Conservation (phyloP, 53 echinoderm and acorn worm genomes). For the Echinarachnius parma region DNA sequence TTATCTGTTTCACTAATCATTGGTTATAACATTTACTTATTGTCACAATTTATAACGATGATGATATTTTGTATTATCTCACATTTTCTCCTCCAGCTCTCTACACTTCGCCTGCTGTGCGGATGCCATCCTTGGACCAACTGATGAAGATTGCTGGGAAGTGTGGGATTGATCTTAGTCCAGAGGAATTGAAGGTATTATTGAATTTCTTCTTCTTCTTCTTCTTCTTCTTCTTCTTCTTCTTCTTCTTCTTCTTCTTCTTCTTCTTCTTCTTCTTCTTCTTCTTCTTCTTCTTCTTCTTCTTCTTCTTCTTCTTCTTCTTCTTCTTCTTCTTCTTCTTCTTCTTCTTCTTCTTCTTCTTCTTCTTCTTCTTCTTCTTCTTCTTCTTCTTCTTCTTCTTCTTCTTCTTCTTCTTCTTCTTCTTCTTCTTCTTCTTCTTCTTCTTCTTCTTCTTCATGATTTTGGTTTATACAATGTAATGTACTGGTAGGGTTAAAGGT, state of each 20-base stretch:
- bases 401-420: background rate
- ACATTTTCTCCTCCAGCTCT: too few relatives aligned
- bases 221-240: background rate
- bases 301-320: background rate
- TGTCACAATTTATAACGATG: too few relatives aligned
- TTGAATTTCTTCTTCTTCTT: background rate
- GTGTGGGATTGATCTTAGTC: too few relatives aligned
- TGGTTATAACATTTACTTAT: too few relatives aligned
- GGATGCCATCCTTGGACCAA: too few relatives aligned
- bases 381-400: background rate
- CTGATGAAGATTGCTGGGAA: too few relatives aligned
- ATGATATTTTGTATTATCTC: too few relatives aligned
- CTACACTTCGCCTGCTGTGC: too few relatives aligned
- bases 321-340: background rate
- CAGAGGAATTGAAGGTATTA: too few relatives aligned
- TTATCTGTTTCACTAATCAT: too few relatives aligned
- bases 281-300: background rate
- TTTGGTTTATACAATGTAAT: too few relatives aligned
- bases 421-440: background rate
- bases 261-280: background rate
- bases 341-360: background rate
- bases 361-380: background rate
- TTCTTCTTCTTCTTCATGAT: background rate
- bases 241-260: background rate
- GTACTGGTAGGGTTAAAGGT: too few relatives aligned